Evolutionary conservation across 1,140 invertebrate species (phyloP).

Genomic region (Heliconius melpomene): DNA sequence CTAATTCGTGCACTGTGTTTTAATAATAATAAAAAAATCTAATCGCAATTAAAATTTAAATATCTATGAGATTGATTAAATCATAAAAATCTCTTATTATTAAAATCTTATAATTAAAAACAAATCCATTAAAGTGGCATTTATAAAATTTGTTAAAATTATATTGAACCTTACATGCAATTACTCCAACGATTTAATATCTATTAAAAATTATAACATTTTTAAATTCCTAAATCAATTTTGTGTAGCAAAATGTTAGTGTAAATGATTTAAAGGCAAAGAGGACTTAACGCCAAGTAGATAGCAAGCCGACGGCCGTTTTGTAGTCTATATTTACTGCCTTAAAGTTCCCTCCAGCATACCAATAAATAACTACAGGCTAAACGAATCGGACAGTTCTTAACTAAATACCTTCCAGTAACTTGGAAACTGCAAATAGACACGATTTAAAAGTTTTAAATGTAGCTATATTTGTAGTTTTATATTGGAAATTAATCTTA

Average conservation of each 20-base stretch:
- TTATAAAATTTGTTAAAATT: too few species aligned
- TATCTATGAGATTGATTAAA: too few species aligned
- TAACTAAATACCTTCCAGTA: conserved; percentile 33
- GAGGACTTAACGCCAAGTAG: conserved; percentile 15
- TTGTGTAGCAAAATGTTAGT: neutral
- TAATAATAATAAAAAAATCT: too few species aligned
- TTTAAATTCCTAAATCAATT: neutral
- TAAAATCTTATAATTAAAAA: too few species aligned
- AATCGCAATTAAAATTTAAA: too few species aligned
- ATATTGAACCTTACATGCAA: too few species aligned
- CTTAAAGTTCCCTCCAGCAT: conserved; percentile 15
- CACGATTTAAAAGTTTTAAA: conserved; percentile 16
- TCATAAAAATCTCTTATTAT: too few species aligned
- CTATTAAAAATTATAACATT: too few species aligned
- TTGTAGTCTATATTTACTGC: conserved; percentile 21
- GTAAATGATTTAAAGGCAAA: conserved; percentile 8
- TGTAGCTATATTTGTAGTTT: neutral
- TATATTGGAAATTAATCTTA: neutral
- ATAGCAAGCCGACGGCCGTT: conserved; percentile 19
- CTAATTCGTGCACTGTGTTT: too few species aligned
- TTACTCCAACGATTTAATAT: too few species aligned
- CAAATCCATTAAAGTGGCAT: too few species aligned
- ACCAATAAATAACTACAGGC: conserved; percentile 30
- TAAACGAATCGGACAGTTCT: conserved; percentile 32
- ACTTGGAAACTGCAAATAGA: conserved; percentile 24